phyloP scores from a whole-genome alignment of 1,140 invertebrate species.

The Drosophila obscura region DNA sequence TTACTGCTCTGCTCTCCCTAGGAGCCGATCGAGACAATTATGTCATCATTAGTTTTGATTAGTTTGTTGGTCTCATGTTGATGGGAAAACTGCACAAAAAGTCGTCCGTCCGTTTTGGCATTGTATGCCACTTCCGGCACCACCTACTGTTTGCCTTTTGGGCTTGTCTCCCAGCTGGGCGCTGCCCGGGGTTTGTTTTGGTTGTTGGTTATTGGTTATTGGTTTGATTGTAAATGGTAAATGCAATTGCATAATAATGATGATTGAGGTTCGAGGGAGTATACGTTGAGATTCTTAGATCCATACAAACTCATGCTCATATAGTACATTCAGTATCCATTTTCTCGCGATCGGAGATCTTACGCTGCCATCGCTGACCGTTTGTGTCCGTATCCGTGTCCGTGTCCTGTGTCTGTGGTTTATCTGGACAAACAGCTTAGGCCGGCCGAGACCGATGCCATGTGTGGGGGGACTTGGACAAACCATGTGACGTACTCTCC shows the following conservation, averaged over 20 bases:
- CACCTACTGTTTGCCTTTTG: conserved; percentile 68
- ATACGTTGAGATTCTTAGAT: too few species aligned
- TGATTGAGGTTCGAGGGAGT: conserved; percentile 48
- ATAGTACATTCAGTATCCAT: background rate
- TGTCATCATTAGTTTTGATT: conserved; percentile 81
- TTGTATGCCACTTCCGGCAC: conserved; percentile 67
- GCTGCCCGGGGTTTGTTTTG: conserved; percentile 43
- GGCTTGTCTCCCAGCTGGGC: conserved; percentile 55
- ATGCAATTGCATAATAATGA: conserved; percentile 72
- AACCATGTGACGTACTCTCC: conserved; percentile 25
- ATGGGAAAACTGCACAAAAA: conserved; percentile 55
- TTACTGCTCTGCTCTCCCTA: too few species aligned
- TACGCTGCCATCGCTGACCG: conserved; percentile 4
- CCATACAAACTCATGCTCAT: background rate
- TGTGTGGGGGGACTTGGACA: conserved; percentile 47
- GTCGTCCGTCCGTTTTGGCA: background rate
- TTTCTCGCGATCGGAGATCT: conserved; percentile 4
- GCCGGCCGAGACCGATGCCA: conserved; percentile 22
- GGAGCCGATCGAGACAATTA: conserved; percentile 68
- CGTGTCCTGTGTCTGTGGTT: conserved; percentile 27
- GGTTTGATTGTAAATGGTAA: conserved; percentile 33
- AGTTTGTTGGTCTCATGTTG: conserved; percentile 58
- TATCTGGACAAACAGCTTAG: conserved; percentile 71
- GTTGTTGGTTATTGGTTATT: conserved; percentile 46
- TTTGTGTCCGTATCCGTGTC: too few species aligned